These are phyloP conservation scores for Hypomecis atomaria DNA, from an alignment of 2,888 invertebrate species.

Conservation along the genomic window DNA sequence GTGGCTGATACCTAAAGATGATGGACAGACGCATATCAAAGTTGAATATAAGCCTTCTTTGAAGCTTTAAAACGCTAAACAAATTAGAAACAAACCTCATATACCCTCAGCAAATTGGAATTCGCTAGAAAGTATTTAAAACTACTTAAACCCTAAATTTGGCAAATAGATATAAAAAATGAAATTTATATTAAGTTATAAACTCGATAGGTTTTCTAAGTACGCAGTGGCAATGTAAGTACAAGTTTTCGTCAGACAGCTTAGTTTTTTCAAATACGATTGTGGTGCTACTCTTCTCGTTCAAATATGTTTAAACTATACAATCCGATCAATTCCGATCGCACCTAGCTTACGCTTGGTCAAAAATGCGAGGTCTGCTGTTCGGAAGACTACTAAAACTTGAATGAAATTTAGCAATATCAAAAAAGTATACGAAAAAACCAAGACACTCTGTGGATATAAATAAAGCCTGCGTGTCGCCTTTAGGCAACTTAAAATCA, in stretches of 20 bases:
- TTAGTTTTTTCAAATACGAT: no score
- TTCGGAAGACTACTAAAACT: no score
- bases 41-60: background rate
- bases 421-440: background rate
- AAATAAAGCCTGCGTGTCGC: conserved; percentile 25
- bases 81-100: background rate
- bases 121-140: background rate
- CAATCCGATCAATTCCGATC: no score
- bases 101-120: background rate
- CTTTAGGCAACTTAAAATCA: conserved; percentile 30
- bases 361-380: no score
- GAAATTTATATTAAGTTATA: background rate
- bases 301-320: no score
- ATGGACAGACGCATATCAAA: background rate
- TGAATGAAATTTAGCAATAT: no score
- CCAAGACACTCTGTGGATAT: no score
- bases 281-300: no score
- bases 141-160: background rate
- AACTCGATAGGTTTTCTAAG: background rate
- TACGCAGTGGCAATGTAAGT: no score
- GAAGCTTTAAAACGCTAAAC: background rate
- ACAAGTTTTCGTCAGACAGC: no score
- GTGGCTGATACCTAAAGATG: background rate
- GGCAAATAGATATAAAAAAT: background rate
- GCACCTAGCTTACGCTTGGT: no score